phyloP scores from a whole-genome alignment of 2,113 vertebrate genomes.

The Platycercus adscitus region DNA sequence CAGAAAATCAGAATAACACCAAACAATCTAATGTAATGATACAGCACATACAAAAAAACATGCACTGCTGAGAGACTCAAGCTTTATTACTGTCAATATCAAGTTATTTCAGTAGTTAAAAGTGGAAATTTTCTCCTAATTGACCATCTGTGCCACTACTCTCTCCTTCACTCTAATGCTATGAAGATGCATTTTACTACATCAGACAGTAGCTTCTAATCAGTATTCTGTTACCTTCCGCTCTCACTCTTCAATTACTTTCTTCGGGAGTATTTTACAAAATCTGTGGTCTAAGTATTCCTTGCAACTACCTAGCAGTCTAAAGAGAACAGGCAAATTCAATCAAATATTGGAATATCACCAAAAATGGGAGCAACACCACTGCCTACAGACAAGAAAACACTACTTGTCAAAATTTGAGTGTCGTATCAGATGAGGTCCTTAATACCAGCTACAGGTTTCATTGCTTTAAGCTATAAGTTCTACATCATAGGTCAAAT shows the following conservation, averaged over 20 bases:
- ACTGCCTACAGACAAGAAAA: background rate
- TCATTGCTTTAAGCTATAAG: background rate
- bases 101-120: slow-evolving; percentile 45
- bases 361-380: background rate
- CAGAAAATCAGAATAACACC: background rate
- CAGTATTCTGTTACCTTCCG: background rate
- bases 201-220: background rate
- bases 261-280: background rate
- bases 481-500: background rate
- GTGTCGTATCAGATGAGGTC: background rate
- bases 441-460: background rate
- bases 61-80: background rate
- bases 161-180: background rate
- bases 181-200: background rate
- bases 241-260: background rate
- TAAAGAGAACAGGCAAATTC: background rate
- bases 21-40: slow-evolving; percentile 6
- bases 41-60: background rate
- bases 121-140: slow-evolving; percentile 48
- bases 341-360: background rate
- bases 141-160: slow-evolving; percentile 40
- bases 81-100: slow-evolving; percentile 30
- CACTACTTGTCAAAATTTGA: background rate
- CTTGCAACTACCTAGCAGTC: background rate
- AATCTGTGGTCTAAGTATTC: background rate